Evolutionary conservation across 2,113 vertebrate species (phyloP), one percentile per base, ranked within the genome.

Genomic region (Monopterus albus): DNA sequence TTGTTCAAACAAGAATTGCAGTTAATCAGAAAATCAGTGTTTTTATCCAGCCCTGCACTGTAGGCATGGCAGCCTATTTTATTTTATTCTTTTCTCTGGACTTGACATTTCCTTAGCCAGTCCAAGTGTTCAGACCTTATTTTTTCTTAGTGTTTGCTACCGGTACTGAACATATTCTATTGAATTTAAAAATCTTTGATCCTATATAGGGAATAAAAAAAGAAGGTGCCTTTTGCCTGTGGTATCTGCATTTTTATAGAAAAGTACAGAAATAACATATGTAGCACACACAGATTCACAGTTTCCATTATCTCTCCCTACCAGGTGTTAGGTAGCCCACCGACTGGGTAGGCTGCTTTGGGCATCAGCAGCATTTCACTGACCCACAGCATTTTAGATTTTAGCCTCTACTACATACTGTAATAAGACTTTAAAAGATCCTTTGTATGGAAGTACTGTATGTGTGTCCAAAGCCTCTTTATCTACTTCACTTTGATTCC

Each of bases 301-400:
- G 1, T 51, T 62, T 59, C 69, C 59, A 77, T 78, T 82, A 86
- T 88, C 81, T 86, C 59, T 75, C 25, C 21, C 31, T 12, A 67
- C 38, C 81, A 82, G 83, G 80, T 83, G 80, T 74, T 75, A 26
- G 68, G 83, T 79, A 71, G 64, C 51, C 80, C 71, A 74, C 78
- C 76, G 49, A 57, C 77, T 39, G 76, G 47, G 66, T 55, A 25
- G 61, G 77, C 81, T 67, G 72, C 82, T 83, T 36, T 78, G 66
- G 74, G 71, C 71, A 83, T 77, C 79, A 77, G 68, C 72, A 74
- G 39, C 21, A 43, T 73, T 79, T 51, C 64, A 71, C 79, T 61
- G 58, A 61, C 84, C 82, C 49, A 69, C 47, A 33, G 76, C 66
- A 33, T 77, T 83, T 78, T 26, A 78, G 58, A 84, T 66, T n/a